These are phyloP conservation scores for Scophthalmus maximus DNA, from an alignment of 2,113 vertebrate species.

Conservation along the genomic window DNA sequence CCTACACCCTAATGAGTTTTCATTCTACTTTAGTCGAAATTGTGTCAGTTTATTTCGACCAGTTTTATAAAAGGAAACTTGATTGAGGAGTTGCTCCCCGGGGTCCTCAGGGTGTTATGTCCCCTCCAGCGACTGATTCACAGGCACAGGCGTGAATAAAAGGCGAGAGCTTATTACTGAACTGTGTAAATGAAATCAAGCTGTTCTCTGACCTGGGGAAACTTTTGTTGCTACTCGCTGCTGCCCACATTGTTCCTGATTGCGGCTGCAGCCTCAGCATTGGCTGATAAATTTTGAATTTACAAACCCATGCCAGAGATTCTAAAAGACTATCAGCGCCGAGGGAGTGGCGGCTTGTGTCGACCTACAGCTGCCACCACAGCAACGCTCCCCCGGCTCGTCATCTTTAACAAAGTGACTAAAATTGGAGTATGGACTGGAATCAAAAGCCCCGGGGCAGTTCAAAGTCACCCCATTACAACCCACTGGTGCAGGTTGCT, in stretches of 20 bases:
- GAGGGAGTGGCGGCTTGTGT: conserved; percentile 33
- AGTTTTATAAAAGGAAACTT: conserved; percentile 75
- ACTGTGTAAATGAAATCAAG: conserved; percentile 74
- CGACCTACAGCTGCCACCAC: conserved; percentile 33
- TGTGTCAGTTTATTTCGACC: conserved; percentile 68
- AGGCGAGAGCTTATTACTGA: conserved; percentile 67
- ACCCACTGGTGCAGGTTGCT: conserved; percentile 19
- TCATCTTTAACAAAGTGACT: conserved; percentile 36
- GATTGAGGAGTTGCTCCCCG: conserved; percentile 62
- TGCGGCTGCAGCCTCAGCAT: conserved; percentile 37
- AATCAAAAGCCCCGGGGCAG: conserved; percentile 30
- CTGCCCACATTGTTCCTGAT: conserved; percentile 50
- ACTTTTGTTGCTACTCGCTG: conserved; percentile 55
- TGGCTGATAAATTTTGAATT: conserved; percentile 54
- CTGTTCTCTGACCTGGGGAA: conserved; percentile 66
- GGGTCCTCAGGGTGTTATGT: conserved; percentile 36
- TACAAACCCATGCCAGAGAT: conserved; percentile 28
- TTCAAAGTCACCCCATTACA: conserved; percentile 16
- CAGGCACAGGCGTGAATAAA: conserved; percentile 46
- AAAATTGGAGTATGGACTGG: conserved; percentile 43
- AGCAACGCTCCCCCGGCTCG: conserved; percentile 32
- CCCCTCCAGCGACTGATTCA: conserved; percentile 58
- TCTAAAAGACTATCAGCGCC: conserved; percentile 33
- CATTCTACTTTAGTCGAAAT: conserved; percentile 57
- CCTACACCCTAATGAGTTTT: conserved; percentile 68